Evolutionary conservation across 2,888 invertebrate species (phyloP), one percentile per base, ranked within the genome.

Genomic region (Melanargia galathea): DNA sequence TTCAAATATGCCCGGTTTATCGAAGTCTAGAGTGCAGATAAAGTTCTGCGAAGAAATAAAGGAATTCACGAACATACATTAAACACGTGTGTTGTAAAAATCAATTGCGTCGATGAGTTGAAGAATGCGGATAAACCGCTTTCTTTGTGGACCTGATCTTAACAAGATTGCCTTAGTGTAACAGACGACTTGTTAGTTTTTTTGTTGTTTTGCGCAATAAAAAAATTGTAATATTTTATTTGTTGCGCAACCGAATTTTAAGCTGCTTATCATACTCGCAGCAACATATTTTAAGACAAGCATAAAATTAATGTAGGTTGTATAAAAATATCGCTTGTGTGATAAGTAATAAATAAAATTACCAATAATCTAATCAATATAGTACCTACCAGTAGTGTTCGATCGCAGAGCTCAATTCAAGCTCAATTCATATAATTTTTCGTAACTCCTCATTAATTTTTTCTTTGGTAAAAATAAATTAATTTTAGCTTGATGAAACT

Each of bases 111-210:
- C 58, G 58, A 58, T 58, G 58, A 43, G 48, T 48, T 24, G 16
- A 48, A 22, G 58, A 58, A 48, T 58, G 58, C 58, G 46, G 35
- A 35, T 26, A 20, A 60, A 54, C 30, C 46, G 46, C 55, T 55
- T 55, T 62, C 60, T 55, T 60, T 60, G 33, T 63, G 57, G 38
- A 45, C 56, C 18, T 30, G 45, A 20, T 60, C 49, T 84, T 79
- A 72, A 79, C 80, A 83, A 84, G 73, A 71, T 65, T 65, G 64
- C 64, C 65, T 65, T 63, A 65, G 60, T 63, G 70, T 74, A 75
- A 78, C 48, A 38, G 48, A 60, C 55, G 76, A 81, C 78, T 82
- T 82, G 81, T 84, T 83, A 87, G 87, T 88, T 87, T n/a, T 82
- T 78, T 86, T 84, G 85, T 86, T 81, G 84, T 84, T 87, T 84